These are phyloP conservation scores for Heliconius charithonia DNA, from an alignment of 2,888 invertebrate genomes.

Conservation along the genomic window DNA sequence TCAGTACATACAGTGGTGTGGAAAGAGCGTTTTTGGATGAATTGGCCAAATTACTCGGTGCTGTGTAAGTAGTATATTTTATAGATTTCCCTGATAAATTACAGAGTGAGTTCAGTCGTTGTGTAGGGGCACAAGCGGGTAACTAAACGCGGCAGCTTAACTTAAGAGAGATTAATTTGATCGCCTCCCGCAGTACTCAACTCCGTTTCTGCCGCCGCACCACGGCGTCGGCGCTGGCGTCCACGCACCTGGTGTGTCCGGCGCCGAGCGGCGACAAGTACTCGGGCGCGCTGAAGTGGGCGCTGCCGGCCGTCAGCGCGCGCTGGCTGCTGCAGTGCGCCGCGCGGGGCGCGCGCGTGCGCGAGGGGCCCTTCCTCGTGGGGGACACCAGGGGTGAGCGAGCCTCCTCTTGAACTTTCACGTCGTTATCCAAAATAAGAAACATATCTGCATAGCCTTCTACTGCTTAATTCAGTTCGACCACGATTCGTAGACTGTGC, in stretches of 20 bases:
- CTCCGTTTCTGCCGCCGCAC: constrained; percentile 75
- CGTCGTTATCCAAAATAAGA: too few species aligned
- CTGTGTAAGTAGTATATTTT: constrained; percentile 77
- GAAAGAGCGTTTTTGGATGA: constrained; percentile 90
- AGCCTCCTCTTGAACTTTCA: too few species aligned
- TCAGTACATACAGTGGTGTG: constrained; percentile 89
- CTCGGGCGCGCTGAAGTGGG: constrained; percentile 90
- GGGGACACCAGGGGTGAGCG: too few species aligned
- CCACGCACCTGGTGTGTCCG: constrained; percentile 92
- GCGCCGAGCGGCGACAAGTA: constrained; percentile 90
- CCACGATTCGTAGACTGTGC: too few species aligned
- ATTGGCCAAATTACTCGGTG: constrained; percentile 89
- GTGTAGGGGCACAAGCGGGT: too few species aligned
- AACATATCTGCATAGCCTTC: too few species aligned
- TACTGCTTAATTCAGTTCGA: too few species aligned
- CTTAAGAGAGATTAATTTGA: too few species aligned
- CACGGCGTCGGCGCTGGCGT: constrained; percentile 81
- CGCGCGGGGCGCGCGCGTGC: too few species aligned
- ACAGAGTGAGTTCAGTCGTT: background rate
- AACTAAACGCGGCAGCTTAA: too few species aligned
- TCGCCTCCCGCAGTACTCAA: constrained; percentile 64
- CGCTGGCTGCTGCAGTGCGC: constrained; percentile 91
- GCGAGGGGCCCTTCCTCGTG: too few species aligned
- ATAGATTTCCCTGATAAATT: background rate
- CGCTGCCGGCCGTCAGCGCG: constrained; percentile 89